Evolutionary conservation across 2,797 vertebrate species (phyloP), one percentile per base, ranked within the genome.

Genomic region (Bryconaethiops microstoma): DNA sequence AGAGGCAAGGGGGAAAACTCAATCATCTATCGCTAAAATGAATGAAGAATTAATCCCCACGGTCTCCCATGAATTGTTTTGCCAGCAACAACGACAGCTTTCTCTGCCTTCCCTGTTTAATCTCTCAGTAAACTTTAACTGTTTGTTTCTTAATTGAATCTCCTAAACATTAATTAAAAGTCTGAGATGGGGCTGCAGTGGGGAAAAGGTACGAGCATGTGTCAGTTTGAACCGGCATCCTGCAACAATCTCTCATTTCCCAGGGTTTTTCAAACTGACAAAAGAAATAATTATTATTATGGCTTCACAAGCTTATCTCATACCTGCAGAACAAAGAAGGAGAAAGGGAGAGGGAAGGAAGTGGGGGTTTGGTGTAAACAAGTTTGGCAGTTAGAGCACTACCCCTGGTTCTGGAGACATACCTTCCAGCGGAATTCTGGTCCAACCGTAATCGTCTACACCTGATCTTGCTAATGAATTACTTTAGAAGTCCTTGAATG

Each of bases 101-200:
- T 76, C 60, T 82, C 82, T 82, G 83, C 85, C 83, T 85, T 84
- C 83, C 83, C 55, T 63, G 87, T 87, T 87, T 67, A 89, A 85
- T 74, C 73, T 60, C 79, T 80, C 72, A 64, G 85, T 86, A 88
- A 91, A 89, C 82, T 84, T 74, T 54, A 82, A 79, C 79, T 76
- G 73, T 90, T 86, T 91, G 83, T 86, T 88, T 82, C 80, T 86
- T 88, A 86, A 88, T 90, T 90, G 84, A 88, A 90, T 92, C 80
- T 88, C 76, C 77, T 42, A 78, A 82, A 89, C 86, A 86, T 88
- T 84, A 89, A 90, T 89, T 91, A 88, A 88, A 82, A 78, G 83
- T 73, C 80, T 82, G 87, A 68, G 62, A 69, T 48, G 69, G 71
- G 60, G 65, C 81, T 82, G 86, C 55, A 52, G 75, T 35, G 62